Evolutionary conservation across 2,797 vertebrate species (phyloP).

Genomic region (Danio aesculapii): DNA sequence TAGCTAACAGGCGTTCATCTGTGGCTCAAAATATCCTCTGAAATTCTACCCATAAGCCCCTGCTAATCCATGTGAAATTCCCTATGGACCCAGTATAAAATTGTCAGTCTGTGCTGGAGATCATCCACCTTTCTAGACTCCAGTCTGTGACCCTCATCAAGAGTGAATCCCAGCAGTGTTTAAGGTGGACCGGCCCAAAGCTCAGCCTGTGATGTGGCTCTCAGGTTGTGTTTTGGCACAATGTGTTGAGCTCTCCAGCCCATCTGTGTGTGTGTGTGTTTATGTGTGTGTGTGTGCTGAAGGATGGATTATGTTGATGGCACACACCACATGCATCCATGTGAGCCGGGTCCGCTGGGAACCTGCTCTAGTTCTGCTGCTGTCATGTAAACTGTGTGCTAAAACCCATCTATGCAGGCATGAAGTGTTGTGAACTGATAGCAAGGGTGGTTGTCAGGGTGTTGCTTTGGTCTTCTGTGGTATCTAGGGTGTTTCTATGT

Average conservation of each 20-base stretch:
- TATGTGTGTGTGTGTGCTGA: not conserved
- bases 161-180: not conserved
- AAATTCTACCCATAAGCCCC: slow-evolving; percentile 46
- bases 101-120: slow-evolving; percentile 10
- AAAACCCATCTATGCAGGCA: not conserved
- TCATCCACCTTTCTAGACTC: slow-evolving; percentile 29
- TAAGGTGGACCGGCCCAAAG: slow-evolving; percentile 42
- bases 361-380: slow-evolving; percentile 40
- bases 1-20: slow-evolving; percentile 33
- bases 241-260: slow-evolving; percentile 27
- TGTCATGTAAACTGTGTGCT: not conserved
- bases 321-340: slow-evolving; percentile 3
- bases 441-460: too few relatives aligned
- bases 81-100: slow-evolving; percentile 9
- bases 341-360: slow-evolving; percentile 36
- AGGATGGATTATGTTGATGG: slow-evolving; percentile 41
- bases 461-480: too few relatives aligned
- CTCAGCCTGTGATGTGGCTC: slow-evolving; percentile 42
- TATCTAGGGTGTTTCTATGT: too few relatives aligned
- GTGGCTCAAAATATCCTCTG: slow-evolving; percentile 37
- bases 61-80: slow-evolving; percentile 49
- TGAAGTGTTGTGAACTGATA: not conserved
- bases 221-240: slow-evolving; percentile 49
- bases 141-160: slow-evolving; percentile 36
- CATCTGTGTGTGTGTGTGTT: slow-evolving; percentile 50